Percentiles rank a stretch among this genome's conserved stretches.
phyloP scores from a whole-genome alignment of 2,113 vertebrate genomes.

The Onychorhynchus coronatus region DNA sequence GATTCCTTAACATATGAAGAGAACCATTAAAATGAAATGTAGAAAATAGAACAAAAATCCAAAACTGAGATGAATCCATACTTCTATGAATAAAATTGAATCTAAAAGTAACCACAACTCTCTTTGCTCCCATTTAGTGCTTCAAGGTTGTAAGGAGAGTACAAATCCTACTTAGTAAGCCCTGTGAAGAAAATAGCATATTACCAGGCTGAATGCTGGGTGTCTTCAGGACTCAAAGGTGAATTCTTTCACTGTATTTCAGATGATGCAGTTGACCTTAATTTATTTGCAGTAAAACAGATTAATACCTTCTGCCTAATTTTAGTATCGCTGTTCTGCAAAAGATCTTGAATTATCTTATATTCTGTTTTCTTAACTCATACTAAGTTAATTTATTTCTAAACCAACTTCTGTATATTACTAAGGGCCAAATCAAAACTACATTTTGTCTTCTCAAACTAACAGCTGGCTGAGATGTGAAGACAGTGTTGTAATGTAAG shows the following conservation, averaged over 20 bases:
- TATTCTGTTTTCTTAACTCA: not conserved
- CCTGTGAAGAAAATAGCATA: not conserved
- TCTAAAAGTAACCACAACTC: not conserved
- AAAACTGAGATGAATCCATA: not conserved
- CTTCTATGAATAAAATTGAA: not conserved
- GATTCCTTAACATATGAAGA: not conserved
- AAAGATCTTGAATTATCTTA: not conserved
- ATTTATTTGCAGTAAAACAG: not conserved
- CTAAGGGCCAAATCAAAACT: not conserved
- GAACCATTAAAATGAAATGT: not conserved
- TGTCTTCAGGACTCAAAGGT: not conserved
- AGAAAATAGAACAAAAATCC: not conserved
- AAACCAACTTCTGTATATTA: not conserved
- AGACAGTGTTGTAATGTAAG: not conserved
- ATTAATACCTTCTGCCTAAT: not conserved
- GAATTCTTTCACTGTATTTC: not conserved
- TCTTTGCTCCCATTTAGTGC: not conserved
- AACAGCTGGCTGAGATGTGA: not conserved
- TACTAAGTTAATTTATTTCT: not conserved
- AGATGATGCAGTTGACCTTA: not conserved
- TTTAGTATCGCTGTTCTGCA: not conserved
- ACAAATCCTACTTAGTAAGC: not conserved
- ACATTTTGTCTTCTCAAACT: not conserved
- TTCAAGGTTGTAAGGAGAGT: not conserved
- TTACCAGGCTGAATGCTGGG: not conserved